Evolutionary conservation across 2,797 vertebrate genomes (phyloP), one percentile per base, ranked within the genome.

Genomic region (Lepilemur septentrionalis): DNA sequence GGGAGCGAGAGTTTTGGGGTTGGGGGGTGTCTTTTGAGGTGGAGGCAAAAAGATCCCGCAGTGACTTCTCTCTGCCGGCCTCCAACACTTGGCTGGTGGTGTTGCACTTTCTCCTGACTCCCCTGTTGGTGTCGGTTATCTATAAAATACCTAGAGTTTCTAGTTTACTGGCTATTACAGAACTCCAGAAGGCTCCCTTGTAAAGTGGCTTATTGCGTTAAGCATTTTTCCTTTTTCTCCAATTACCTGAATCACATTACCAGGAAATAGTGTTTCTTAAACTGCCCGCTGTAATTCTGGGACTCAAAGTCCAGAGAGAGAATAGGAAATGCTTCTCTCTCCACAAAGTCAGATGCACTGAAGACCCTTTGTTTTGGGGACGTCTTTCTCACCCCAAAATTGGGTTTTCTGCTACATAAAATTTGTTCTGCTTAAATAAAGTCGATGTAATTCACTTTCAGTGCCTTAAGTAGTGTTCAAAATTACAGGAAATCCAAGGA

Each of bases 261-360:
- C 76, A 52, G 92, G 92, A 97, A 97, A 61, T 46, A 35, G 18
- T 80, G 85, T 87, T 96, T 85, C 88, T 85, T 75, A 28, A n/a
- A 78, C 41, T n/a, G 63, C 70, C 67, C 15, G 3, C 63, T 57
- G 92, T 93, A 57, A 79, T 88, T 86, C 35, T 73, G 72, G 67
- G 50, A 48, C 28, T 75, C 69, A 28, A 20, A 85, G 48, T 78
- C 73, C 70, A 76, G 61, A 75, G 22, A 65, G 85, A 59, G 87
- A 91, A 46, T 80, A 65, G 38, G 46, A 86, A 92, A 57, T 38
- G 38, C n/a, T 30, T 22, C 17, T 73, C 5, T 35, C 32, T 92
- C 15, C 2, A 18, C 52, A 30, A 91, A 93, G 59, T 84, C 73
- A 38, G 57, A 73, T 55, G 2, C 30, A 59, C 38, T 23, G 7